A percentile compares a stretch with the other conserved stretches of the same genome.
These are phyloP conservation scores for Tenthredo notha DNA, from an alignment of 2,888 invertebrate genomes.

Conservation along the genomic window DNA sequence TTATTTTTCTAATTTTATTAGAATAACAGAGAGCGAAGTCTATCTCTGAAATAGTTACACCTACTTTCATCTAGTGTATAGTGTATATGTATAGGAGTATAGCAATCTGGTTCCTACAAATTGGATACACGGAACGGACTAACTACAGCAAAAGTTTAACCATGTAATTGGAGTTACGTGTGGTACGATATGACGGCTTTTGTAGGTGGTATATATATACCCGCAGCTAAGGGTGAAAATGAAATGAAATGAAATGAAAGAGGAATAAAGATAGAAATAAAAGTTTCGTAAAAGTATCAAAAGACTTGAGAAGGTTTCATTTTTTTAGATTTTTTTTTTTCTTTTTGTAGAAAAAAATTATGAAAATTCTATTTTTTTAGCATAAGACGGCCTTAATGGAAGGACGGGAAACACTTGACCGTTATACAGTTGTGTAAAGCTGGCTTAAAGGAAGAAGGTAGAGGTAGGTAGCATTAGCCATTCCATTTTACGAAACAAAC, in stretches of 20 bases:
- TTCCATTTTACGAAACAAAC: slow-evolving; percentile 32
- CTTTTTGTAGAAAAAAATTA: not conserved
- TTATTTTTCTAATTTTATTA: not conserved
- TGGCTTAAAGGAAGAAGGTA: not conserved
- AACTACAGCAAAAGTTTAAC: slow-evolving; percentile 44
- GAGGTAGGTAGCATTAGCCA: slow-evolving; percentile 22
- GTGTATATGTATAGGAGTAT: not conserved
- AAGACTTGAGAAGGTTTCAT: not conserved
- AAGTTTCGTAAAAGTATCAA: not conserved
- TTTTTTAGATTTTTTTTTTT: not conserved
- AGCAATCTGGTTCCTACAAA: slow-evolving; percentile 42
- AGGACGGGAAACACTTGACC: slow-evolving; percentile 1
- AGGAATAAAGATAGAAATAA: not conserved
- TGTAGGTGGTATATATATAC: not conserved
- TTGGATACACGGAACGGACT: slow-evolving; percentile 41
- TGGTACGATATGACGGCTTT: slow-evolving; percentile 1
- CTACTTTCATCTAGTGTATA: not conserved
- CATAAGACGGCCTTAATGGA: not conserved
- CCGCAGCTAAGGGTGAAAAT: not conserved
- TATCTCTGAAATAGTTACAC: slow-evolving; percentile 15
- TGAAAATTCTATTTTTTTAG: not conserved
- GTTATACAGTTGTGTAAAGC: not conserved
- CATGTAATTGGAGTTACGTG: slow-evolving; percentile 48
- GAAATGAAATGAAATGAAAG: not conserved
- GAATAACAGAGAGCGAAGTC: slow-evolving; percentile 18